Conservation (phyloP, 2,888 invertebrate species). For the Furcula furcula region DNA sequence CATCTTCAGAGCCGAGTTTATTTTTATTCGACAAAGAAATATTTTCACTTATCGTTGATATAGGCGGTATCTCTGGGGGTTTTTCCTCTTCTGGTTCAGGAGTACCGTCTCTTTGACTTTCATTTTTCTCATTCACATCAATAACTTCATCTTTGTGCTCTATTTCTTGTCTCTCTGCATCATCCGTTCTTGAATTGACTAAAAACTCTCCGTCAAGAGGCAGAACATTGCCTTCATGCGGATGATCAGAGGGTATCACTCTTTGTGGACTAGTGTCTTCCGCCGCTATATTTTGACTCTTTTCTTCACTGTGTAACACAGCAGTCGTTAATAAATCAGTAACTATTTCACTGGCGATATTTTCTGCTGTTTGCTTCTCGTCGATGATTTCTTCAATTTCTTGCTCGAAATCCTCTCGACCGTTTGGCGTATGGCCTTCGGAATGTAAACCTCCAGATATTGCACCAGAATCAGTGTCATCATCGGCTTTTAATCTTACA, state of each 20-base stretch:
- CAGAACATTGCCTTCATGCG: constrained; percentile 68
- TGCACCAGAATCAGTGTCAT: constrained; percentile 74
- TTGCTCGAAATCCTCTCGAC: constrained; percentile 68
- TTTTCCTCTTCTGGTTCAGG: constrained; percentile 53
- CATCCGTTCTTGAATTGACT: constrained; percentile 56
- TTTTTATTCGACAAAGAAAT: constrained; percentile 76
- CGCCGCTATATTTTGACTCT: constrained; percentile 11
- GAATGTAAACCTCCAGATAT: constrained; percentile 71
- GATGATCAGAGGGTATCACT: constrained; percentile 58
- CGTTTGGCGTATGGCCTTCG: constrained; percentile 74
- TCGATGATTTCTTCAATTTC: constrained; percentile 66
- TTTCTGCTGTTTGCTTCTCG: constrained; percentile 57
- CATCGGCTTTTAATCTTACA: constrained; percentile 67
- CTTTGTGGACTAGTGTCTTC: constrained; percentile 51
- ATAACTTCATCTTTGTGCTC: constrained; percentile 38
- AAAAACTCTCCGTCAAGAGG: constrained; percentile 72
- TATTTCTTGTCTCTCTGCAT: constrained; percentile 38
- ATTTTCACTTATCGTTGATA: constrained; percentile 88
- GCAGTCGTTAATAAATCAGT: constrained; percentile 58
- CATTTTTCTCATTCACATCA: constrained; percentile 62
- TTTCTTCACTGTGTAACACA: constrained; percentile 44
- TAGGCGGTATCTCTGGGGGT: constrained; percentile 84
- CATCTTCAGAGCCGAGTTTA: constrained; percentile 59
- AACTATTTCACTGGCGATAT: constrained; percentile 60
- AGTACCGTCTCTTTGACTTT: constrained; percentile 54